Conservation (phyloP, 2,797 vertebrate genomes). For the Denticeps clupeoides region DNA sequence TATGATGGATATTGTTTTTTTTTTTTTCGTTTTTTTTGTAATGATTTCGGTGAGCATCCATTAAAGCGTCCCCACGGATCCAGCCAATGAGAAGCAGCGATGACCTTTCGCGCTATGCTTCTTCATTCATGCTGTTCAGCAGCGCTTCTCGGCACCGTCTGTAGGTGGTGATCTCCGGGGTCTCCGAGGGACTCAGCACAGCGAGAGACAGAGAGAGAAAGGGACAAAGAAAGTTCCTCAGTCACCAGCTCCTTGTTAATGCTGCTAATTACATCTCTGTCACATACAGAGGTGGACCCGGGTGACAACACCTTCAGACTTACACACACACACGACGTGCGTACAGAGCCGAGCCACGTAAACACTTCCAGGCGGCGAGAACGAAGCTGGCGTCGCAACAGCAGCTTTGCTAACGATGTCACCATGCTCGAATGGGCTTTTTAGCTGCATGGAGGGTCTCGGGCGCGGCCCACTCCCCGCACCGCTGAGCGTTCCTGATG, state of each 20-base stretch:
- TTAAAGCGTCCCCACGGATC: too few species aligned
- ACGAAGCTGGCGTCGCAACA: slow-evolving; percentile 25
- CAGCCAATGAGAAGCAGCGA: too few species aligned
- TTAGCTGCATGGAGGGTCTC: background rate
- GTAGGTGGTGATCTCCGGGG: slow-evolving; percentile 21
- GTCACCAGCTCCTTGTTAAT: slow-evolving; percentile 45
- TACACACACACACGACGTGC: slow-evolving; percentile 20
- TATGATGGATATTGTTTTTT: too few species aligned
- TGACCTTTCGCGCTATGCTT: too few species aligned
- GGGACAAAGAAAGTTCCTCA: slow-evolving; percentile 34
- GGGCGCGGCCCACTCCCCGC: background rate
- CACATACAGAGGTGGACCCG: slow-evolving; percentile 20
- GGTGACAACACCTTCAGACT: slow-evolving; percentile 6
- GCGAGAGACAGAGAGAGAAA: slow-evolving; percentile 8
- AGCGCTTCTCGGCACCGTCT: too few species aligned
- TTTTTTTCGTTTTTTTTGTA: too few species aligned
- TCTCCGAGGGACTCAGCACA: background rate
- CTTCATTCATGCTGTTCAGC: too few species aligned
- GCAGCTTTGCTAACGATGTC: slow-evolving; percentile 32
- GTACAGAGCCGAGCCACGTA: slow-evolving; percentile 14
- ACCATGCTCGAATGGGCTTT: slow-evolving; percentile 16
- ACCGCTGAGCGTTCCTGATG: too few species aligned
- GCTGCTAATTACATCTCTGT: slow-evolving; percentile 46
- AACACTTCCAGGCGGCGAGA: slow-evolving; percentile 1
- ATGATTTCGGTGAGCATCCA: too few species aligned